These are phyloP conservation scores for Syncerus caffer DNA, from an alignment of 2,797 vertebrate species.

Conservation along the genomic window DNA sequence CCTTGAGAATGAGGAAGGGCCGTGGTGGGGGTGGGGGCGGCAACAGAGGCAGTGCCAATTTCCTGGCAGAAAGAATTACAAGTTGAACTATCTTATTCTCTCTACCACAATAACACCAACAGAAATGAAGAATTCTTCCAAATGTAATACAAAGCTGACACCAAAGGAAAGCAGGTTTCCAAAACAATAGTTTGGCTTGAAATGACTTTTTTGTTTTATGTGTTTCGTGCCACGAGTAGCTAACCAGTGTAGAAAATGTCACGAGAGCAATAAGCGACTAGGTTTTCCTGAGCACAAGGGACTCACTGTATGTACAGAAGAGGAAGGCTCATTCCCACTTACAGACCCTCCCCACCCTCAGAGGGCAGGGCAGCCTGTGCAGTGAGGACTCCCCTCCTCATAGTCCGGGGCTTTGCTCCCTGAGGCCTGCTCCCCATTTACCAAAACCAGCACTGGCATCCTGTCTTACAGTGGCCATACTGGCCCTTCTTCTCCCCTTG, in stretches of 20 bases:
- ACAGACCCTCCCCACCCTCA: neutral
- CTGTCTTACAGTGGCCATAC: neutral
- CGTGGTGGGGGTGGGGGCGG: neutral
- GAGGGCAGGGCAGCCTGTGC: neutral
- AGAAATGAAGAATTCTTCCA: slow-evolving; percentile 32
- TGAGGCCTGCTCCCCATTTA: neutral
- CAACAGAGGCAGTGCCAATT: neutral
- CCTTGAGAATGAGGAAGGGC: neutral
- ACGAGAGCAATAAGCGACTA: neutral
- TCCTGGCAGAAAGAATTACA: slow-evolving; percentile 27
- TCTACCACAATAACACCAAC: neutral
- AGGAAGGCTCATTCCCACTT: neutral
- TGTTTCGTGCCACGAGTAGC: neutral
- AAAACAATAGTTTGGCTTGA: slow-evolving; percentile 9
- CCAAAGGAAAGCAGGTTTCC: slow-evolving; percentile 42
- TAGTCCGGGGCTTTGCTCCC: neutral
- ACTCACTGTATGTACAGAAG: neutral
- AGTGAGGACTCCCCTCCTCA: neutral
- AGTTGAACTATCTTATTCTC: neutral
- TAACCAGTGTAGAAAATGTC: slow-evolving; percentile 36
- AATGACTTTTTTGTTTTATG: neutral
- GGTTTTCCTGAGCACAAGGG: slow-evolving; percentile 34
- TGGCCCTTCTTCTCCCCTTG: neutral
- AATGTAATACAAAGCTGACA: slow-evolving; percentile 26
- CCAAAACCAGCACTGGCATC: neutral